Evolutionary conservation across 2,113 vertebrate species (phyloP), one percentile per base, ranked within the genome.

Genomic region (Grammomys surdaster): DNA sequence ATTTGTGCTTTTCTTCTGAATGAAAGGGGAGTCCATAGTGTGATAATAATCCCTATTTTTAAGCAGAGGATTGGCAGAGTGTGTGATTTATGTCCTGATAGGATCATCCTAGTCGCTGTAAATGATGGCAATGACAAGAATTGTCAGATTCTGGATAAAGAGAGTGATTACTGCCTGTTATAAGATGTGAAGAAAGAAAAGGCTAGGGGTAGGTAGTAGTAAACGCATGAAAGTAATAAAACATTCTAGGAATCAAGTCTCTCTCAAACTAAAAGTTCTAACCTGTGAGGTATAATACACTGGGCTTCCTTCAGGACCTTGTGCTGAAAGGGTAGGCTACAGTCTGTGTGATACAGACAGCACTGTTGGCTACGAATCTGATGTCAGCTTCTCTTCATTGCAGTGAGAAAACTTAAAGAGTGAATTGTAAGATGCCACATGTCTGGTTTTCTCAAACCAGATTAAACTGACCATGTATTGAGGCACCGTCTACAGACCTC

Each of bases 211-310:
- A 67, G 33, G 54, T 80, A 67, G 60, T 65, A 89, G 31, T 26
- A 85, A 89, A 54, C n/a, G 73, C 92, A 78, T 82, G 43, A 89
- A 75, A 54, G 48, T 40, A 91, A 90, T 72, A 48, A 8, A 54
- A 78, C 8, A 63, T 63, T 56, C 20, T 72, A 11, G 87, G 75
- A 69, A 33, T 31, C 14, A 48, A 40, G n/a, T 26, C 51, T 91
- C 48, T 43, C 16, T 24, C 43, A 77, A 26, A 12, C 76, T 22
- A 40, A 58, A n/a, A 81, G 46, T 33, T 93, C 54, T 81, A 33
- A 48, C 26, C 36, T 46, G 7, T 46, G 73, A 67, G 12, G 28
- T 28, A 6, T 14, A 60, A n/a, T 24, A 58, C 33, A 17, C 36
- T 60, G 43, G n/a, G 22, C 14, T 46, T 54, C 19, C 3, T 28